A percentile compares a stretch with the other conserved stretches of the same genome.
Evolutionary conservation across 2,113 vertebrate species (phyloP).

Genomic region (Eleginops maclovinus): DNA sequence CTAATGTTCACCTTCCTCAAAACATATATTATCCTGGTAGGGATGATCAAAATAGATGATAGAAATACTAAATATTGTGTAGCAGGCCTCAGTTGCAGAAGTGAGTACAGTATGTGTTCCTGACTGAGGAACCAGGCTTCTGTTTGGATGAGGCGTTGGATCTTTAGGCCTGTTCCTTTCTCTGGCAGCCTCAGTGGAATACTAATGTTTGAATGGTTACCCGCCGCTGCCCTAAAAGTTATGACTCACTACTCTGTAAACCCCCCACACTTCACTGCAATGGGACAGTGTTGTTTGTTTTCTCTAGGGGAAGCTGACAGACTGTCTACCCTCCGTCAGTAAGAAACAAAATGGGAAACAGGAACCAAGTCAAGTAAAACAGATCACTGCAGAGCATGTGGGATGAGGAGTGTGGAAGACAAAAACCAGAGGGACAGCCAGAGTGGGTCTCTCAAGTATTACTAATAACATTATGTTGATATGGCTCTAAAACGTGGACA

Average conservation of each 20-base stretch:
- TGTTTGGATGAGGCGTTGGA: conserved; percentile 52
- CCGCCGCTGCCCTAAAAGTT: conserved; percentile 67
- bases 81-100: conserved; percentile 1
- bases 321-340: conserved; percentile 53
- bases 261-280: conserved; percentile 27
- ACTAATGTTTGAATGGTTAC: conserved; percentile 75
- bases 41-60: background rate
- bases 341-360: conserved; percentile 66
- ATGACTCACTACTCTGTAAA: conserved; percentile 54
- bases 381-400: conserved; percentile 30
- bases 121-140: conserved; percentile 53
- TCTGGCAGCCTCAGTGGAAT: conserved; percentile 72
- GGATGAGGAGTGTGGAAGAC: background rate
- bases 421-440: background rate
- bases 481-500: too few relatives aligned
- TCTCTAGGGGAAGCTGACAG: conserved; percentile 62
- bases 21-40: conserved; percentile 6
- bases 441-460: conserved; percentile 3
- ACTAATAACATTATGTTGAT: too few relatives aligned
- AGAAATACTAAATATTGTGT: background rate
- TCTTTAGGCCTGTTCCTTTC: conserved; percentile 58
- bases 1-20: background rate
- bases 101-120: conserved; percentile 25
- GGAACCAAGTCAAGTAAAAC: conserved; percentile 49
- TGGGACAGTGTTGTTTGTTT: conserved; percentile 60